Evolutionary conservation across 1,140 invertebrate species (phyloP), one percentile per base, ranked within the genome.

Genomic region (Lucilia sericata): DNA sequence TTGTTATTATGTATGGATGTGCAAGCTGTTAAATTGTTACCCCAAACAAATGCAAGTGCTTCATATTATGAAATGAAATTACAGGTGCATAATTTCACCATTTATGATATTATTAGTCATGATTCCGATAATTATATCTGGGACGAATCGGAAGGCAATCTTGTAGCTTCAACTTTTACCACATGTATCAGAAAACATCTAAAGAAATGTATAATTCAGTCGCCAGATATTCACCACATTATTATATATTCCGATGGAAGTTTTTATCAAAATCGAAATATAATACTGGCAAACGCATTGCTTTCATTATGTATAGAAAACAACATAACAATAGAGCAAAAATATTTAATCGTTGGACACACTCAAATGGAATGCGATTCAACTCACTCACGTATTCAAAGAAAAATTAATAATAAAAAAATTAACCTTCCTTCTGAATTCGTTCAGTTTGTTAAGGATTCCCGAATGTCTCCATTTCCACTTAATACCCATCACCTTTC

Each of bases 61-160:
- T 30, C 83, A 10, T 84, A 84, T 19, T 84, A 80, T 25, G 80
- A 84, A 84, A 84, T 84, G 49, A 84, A 84, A 84, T 60, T 84
- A 12, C 83, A 84, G 42, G 83, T 84, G 36, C 75, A 84, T 65
- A 84, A 84, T 42, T 84, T 84, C 42, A 84, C 74, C 2, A 84
- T 84, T 12, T 84, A 78, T 19, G 80, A 84, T 60, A 17, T 78
- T 21, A 42, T 78, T 7, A 91, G 83, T 65, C 86, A 88, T 75
- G 76, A 87, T 49, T 85, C 85, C 84, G 87, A 75, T 5, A 88
- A 91, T 83, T 92, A 91, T 87, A 89, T 91, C 86, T 92, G 91
- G 87, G 85, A 91, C 85, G 92, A 92, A 86, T 87, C 86, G 8
- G 86, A 91, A 76, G 87, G 87, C 36, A 90, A 89, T 85, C 86